A percentile compares a stretch with the other conserved stretches of the same genome.
These are phyloP conservation scores for Cephalopachus bancanus DNA, from an alignment of 2,797 vertebrate species.

Conservation along the genomic window DNA sequence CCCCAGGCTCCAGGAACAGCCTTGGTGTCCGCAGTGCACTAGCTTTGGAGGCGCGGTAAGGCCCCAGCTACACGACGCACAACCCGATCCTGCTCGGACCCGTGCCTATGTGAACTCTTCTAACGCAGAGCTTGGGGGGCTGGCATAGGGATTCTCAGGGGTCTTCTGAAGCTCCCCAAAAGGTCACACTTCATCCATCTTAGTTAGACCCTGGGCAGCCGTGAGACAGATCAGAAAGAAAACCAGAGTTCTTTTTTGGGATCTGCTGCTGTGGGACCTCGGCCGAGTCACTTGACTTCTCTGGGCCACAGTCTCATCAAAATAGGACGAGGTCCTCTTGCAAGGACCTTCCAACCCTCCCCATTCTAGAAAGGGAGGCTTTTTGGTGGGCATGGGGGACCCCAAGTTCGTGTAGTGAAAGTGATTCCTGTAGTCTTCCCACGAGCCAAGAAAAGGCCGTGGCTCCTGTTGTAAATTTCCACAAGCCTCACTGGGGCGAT, in stretches of 20 bases:
- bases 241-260: background rate
- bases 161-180: background rate
- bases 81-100: background rate
- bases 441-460: background rate
- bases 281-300: background rate
- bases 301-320: background rate
- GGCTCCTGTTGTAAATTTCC: background rate
- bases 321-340: background rate
- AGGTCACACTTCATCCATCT: background rate
- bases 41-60: conserved; percentile 80
- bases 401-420: background rate
- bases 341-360: background rate
- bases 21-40: conserved; percentile 26
- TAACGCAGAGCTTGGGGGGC: conserved; percentile 61
- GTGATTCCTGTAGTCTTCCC: background rate
- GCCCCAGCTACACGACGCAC: conserved; percentile 60
- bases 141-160: background rate
- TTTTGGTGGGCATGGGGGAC: background rate
- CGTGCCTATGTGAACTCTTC: background rate
- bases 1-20: background rate
- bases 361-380: background rate
- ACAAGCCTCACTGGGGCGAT: background rate
- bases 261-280: background rate
- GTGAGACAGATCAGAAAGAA: background rate
- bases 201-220: background rate